Evolutionary conservation across 1,140 invertebrate species (phyloP).

Genomic region (Panulirus ornatus): DNA sequence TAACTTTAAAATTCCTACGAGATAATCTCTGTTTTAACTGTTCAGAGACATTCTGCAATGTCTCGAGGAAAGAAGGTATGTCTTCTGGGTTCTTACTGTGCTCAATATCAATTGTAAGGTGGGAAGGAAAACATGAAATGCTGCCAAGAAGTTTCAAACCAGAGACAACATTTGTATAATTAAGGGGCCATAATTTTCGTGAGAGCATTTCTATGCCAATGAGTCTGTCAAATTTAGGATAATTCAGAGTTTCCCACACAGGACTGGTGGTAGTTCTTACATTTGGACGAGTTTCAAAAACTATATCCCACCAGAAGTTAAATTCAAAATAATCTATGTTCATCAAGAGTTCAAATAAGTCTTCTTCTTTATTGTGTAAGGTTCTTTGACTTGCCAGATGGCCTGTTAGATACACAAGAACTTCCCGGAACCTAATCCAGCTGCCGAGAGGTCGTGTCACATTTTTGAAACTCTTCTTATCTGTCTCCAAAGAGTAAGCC

Average conservation of each 20-base stretch:
- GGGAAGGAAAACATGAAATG: not conserved
- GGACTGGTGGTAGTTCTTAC: not conserved
- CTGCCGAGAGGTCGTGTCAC: not conserved
- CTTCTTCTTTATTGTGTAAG: not conserved
- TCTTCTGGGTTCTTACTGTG: not conserved
- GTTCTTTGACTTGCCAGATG: not conserved
- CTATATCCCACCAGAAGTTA: slow-evolving; percentile 3
- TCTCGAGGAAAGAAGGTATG: not conserved
- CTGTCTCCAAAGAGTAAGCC: not conserved
- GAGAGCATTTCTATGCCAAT: not conserved
- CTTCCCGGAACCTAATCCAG: not conserved
- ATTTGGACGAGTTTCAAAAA: not conserved
- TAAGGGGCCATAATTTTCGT: not conserved
- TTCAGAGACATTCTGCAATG: not conserved
- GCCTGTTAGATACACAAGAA: not conserved
- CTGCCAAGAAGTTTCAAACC: not conserved
- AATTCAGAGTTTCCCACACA: not conserved
- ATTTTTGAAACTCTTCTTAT: not conserved
- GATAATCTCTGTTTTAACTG: not conserved
- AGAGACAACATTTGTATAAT: not conserved
- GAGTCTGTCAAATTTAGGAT: not conserved
- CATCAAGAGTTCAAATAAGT: not conserved
- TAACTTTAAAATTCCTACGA: not conserved
- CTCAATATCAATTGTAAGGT: not conserved
- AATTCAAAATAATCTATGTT: not conserved